These are phyloP conservation scores for Heloderma charlesbogerti DNA, from an alignment of 2,113 vertebrate species.

Conservation along the genomic window DNA sequence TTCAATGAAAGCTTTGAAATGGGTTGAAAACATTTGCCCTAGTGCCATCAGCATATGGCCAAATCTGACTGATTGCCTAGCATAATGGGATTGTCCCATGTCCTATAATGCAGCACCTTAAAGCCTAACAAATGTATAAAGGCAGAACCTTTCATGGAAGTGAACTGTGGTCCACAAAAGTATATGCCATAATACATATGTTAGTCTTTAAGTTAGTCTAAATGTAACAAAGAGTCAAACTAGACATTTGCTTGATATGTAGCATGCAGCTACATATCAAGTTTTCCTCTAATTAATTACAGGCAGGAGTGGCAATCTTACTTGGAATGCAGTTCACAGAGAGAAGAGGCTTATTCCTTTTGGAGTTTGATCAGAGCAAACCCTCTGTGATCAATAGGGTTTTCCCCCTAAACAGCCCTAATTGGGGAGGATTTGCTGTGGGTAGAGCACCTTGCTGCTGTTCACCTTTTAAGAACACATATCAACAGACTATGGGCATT, in stretches of 20 bases:
- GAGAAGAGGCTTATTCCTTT: too few relatives aligned
- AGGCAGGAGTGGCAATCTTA: background rate
- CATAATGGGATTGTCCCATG: background rate
- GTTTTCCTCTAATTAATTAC: background rate
- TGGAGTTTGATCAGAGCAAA: too few relatives aligned
- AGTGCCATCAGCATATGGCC: background rate
- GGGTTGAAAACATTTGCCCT: background rate
- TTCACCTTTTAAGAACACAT: background rate
- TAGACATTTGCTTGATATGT: background rate
- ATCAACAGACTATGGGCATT: background rate
- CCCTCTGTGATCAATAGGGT: background rate
- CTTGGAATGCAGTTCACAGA: background rate
- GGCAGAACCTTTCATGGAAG: background rate
- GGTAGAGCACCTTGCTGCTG: background rate
- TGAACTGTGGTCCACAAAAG: background rate
- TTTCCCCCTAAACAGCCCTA: background rate
- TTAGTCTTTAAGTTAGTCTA: background rate
- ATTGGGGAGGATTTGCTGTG: background rate
- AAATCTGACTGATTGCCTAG: background rate
- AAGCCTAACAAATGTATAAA: background rate
- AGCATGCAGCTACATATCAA: background rate
- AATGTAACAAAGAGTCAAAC: background rate
- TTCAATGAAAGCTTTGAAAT: background rate
- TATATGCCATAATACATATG: background rate
- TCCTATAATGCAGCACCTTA: background rate